Base-by-base conservation (phyloP, 2,888 invertebrate genomes). In the Pyrgus malvae region DNA sequence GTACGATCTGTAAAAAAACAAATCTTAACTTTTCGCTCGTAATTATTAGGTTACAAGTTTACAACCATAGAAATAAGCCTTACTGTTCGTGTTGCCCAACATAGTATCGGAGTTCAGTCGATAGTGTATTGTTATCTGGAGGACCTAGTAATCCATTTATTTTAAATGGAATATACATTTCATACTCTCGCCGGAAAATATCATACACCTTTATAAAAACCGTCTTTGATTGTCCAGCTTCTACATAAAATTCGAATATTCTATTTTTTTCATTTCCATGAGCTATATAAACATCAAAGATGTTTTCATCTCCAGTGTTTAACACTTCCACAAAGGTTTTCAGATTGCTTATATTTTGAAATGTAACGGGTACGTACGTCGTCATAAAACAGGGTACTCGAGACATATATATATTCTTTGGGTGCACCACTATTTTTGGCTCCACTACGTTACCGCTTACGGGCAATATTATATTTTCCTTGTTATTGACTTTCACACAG, bases 111-210 rank as follows among this genome's bases (percentile, higher is more conserved):
- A 86, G 66, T 65, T 87, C 83, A 17, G 78, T 80, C 7, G 86
- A 78, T 41, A 58, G 61, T 19, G 68, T 37, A 65, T 75, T 65
- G 65, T 76, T 56, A 60, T 76, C 62, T 3, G 91, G 88, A 5
- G 93, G 93, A 0, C 93, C 93, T 42, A 93, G 63, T 35, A 93
- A 69, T 48, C 83, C 85, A 64, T 93, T 93, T 12, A 93, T 76
- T 64, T 91, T 80, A 56, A 92, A 83, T 0, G 93, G 93, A 48
- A 93, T 76, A 62, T 82, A 91, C 71, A 93, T 91, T 48, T 91
- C 89, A 65, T 92, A 92, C 56, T 91, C 91, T 59, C 87, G 75
- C 45, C 85, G 74, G 67, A 76, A 86, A 61, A 71, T 62, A 59
- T 86, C 87, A 59, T 55, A 72, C 9, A 89, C 76, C 78, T 82